phyloP scores from a whole-genome alignment of 2,888 invertebrate species.

The Nemurella pictetii region DNA sequence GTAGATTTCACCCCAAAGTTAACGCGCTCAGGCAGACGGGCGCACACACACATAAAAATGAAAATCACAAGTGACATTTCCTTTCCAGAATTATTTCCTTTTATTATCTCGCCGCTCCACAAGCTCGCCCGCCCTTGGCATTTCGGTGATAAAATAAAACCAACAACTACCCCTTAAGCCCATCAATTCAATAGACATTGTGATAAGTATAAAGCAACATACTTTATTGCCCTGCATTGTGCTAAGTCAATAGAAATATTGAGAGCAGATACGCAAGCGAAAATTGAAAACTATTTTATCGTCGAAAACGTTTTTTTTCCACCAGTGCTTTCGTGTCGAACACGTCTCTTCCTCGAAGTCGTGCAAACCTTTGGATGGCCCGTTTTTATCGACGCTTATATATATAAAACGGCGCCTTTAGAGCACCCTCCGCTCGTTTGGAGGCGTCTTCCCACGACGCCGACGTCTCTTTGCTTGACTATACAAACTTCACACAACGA shows the following conservation, averaged over 20 bases:
- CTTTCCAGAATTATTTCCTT: constrained; percentile 1
- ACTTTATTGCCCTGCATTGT: background rate
- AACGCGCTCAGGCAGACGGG: background rate
- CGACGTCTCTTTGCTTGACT: background rate
- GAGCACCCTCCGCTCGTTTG: background rate
- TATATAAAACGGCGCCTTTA: background rate
- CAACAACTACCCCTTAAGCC: background rate
- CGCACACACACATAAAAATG: background rate
- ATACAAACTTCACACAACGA: background rate
- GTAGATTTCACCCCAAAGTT: background rate
- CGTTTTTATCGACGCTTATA: background rate
- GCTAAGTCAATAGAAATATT: background rate
- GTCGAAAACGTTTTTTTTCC: background rate
- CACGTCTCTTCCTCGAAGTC: background rate
- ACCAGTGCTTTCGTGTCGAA: background rate
- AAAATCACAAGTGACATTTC: constrained; percentile 12
- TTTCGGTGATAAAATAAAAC: background rate
- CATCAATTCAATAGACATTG: background rate
- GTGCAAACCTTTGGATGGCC: background rate
- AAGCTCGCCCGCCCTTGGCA: background rate
- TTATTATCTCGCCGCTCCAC: background rate
- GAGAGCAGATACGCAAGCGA: background rate
- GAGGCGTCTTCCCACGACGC: background rate
- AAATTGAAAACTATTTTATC: background rate
- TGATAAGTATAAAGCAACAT: background rate